Base-by-base conservation (phyloP, 2,888 invertebrate species). In the Gnatocerus cornutus region DNA sequence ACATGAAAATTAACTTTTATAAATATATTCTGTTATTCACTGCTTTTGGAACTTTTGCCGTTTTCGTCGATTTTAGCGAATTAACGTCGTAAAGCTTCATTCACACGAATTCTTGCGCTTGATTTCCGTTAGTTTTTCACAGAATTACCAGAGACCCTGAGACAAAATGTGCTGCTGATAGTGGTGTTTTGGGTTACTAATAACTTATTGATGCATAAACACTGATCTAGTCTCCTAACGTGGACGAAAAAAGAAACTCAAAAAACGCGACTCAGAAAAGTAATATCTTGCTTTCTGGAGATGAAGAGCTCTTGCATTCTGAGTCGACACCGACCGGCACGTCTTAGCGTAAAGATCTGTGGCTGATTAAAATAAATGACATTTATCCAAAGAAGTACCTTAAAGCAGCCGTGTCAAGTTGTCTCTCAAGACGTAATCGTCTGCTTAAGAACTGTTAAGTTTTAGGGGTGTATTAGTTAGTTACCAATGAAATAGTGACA, bases 101-200 rank as follows among this genome's bases (percentile, higher is more conserved):
- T 4, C 21, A 21, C 21, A 21, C 33, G n/a, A 33, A 33, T 7
- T 6, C 2, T 7, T 33, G 33, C 33, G 33, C 33, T n/a, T 33
- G 7, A 2, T 7, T n/a, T 1, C 33, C 2, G 33, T 33, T 33
- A 7, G 2, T n/a, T 33, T 33, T 7, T 7, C 33, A 33, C 33
- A 33, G 3, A 1, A 9, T 33, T n/a, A 33, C 33, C 7, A 2
- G n/a, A 33, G 2, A 1, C 6, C 33, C 33, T n/a, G 33, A n/a
- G n/a, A n/a, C n/a, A n/a, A n/a, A n/a, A n/a, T n/a, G n/a, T 71
- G 70, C 88, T 89, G 56, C 86, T 93, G 93, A 92, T 93, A 76
- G 87, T 94, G 80, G 93, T 94, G 88, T 94, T 94, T 85, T 94
- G 94, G 94, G 92, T 94, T 74, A 93, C 93, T 0, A 93, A 94